These are phyloP conservation scores for Tipula vernalis DNA, from an alignment of 2,888 invertebrate species.

Conservation along the genomic window DNA sequence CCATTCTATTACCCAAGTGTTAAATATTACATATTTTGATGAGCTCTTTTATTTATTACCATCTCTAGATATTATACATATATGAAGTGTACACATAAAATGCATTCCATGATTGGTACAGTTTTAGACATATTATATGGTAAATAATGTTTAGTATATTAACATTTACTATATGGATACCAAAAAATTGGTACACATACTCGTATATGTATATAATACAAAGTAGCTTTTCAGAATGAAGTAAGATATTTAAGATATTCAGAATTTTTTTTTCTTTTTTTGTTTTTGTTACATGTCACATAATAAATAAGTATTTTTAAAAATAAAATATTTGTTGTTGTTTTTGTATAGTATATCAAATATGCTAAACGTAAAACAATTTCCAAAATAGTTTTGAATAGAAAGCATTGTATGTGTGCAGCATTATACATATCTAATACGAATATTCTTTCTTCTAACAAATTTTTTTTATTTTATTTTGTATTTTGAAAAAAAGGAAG, in stretches of 20 bases:
- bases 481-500: neutral
- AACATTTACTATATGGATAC: neutral
- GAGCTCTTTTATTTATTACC: neutral
- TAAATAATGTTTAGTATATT: neutral
- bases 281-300: neutral
- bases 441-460: neutral
- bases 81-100: neutral
- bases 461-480: neutral
- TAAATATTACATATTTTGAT: neutral
- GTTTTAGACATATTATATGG: neutral
- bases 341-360: neutral
- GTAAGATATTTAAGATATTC: neutral
- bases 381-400: neutral
- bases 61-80: neutral
- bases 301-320: neutral
- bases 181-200: neutral
- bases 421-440: neutral
- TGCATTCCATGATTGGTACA: neutral
- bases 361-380: neutral
- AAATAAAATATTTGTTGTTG: neutral
- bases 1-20: neutral
- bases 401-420: neutral
- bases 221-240: neutral
- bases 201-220: neutral
- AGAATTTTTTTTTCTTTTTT: neutral